A percentile compares a stretch with the other conserved stretches of the same genome.
Evolutionary conservation across 2,797 vertebrate species (phyloP).

Genomic region (Molossus molossus): DNA sequence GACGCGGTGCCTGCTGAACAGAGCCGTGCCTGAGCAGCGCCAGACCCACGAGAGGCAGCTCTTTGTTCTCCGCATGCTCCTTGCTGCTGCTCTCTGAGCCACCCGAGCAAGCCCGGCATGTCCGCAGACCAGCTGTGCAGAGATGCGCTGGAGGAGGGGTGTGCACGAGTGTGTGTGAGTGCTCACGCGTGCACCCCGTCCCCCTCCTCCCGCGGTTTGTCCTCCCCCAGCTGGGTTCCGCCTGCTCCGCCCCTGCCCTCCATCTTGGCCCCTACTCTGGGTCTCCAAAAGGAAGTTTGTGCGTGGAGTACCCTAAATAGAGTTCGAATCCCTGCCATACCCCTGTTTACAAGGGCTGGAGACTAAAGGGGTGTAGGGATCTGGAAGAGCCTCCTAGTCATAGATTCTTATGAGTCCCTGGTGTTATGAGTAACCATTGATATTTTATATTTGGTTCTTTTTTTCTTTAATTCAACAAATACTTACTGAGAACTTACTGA

Average conservation of each 20-base stretch:
- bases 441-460: background rate
- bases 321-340: background rate
- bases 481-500: slow-evolving; percentile 4
- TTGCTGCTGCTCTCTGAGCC: background rate
- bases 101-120: no score
- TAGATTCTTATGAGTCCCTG: background rate
- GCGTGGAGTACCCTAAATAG: background rate
- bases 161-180: no score
- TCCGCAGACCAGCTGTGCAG: background rate
- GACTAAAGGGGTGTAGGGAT: background rate
- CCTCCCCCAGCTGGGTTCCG: background rate
- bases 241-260: background rate
- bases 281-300: slow-evolving; percentile 10
- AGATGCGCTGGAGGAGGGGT: background rate
- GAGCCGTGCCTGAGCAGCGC: background rate
- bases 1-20: background rate
- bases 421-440: background rate
- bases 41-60: background rate
- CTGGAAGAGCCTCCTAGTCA: background rate
- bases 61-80: background rate
- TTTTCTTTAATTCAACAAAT: slow-evolving; percentile 24
- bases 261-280: background rate
- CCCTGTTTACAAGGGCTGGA: background rate
- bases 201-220: background rate
- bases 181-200: fast-evolving